phyloP scores from a whole-genome alignment of 2,888 invertebrate genomes.

The Drosophila diplacantha region DNA sequence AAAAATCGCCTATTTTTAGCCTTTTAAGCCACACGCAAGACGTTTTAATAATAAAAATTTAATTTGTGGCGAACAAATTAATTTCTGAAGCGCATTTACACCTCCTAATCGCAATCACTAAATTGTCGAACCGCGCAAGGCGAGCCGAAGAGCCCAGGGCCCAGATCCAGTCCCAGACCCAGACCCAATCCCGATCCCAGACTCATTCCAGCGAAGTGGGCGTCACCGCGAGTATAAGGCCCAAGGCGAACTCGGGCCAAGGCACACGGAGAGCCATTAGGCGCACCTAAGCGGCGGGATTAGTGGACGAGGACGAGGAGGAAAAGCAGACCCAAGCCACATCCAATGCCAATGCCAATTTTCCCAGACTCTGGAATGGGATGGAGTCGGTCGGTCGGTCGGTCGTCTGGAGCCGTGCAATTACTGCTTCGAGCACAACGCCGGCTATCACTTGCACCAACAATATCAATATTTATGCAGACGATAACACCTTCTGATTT shows the following conservation, averaged over 20 bases:
- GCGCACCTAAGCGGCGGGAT: conserved; percentile 70
- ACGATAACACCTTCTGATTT: conserved; percentile 77
- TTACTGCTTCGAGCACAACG: conserved; percentile 66
- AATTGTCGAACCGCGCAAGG: conserved; percentile 59
- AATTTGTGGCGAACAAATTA: conserved; percentile 71
- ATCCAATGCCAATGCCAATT: conserved; percentile 53
- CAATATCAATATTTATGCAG: conserved; percentile 77
- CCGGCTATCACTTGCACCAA: conserved; percentile 70
- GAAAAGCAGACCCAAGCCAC: conserved; percentile 26
- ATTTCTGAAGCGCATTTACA: conserved; percentile 72
- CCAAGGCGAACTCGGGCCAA: conserved; percentile 29
- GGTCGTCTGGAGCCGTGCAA: conserved; percentile 48
- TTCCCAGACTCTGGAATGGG: conserved; percentile 52
- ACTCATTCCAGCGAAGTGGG: conserved; percentile 52
- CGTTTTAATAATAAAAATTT: conserved; percentile 71
- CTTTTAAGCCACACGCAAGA: conserved; percentile 57
- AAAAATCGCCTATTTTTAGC: conserved; percentile 30
- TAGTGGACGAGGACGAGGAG: conserved; percentile 39
- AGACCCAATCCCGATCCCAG: conserved; percentile 28
- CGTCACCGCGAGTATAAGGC: conserved; percentile 40
- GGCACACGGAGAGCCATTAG: conserved; percentile 51
- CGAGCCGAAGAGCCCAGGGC: conserved; percentile 16
- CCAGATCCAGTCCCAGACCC: conserved; percentile 5
- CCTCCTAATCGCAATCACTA: conserved; percentile 72
- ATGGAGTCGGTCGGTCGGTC: conserved; percentile 17